phyloP scores from a whole-genome alignment of 2,797 vertebrate species.

The Balearica regulorum region DNA sequence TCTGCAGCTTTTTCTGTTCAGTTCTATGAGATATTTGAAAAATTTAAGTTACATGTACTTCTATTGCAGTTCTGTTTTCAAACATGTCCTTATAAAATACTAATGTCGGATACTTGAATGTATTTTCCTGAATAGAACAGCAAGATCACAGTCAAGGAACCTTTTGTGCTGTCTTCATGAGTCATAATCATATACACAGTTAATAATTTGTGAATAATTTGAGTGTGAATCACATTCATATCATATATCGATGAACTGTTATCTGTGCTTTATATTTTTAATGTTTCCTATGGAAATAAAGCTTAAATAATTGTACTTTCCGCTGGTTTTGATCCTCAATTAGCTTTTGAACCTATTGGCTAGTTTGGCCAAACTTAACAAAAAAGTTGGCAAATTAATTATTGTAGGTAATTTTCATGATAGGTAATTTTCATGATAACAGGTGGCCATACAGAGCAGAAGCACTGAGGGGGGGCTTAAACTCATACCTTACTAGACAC shows the following conservation, averaged over 20 bases:
- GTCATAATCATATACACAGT: conserved; percentile 7
- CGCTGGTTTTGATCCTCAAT: background rate
- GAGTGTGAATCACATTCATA: conserved; percentile 15
- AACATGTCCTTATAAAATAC: background rate
- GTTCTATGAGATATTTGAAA: background rate
- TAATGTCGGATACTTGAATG: background rate
- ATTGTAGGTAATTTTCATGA: background rate
- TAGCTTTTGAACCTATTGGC: background rate
- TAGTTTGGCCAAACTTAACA: background rate
- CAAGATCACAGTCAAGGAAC: background rate
- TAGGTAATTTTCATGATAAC: background rate
- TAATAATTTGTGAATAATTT: conserved; percentile 5
- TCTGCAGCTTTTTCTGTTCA: background rate
- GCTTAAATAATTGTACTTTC: background rate
- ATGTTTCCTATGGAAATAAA: background rate
- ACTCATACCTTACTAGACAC: background rate
- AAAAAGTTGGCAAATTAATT: background rate
- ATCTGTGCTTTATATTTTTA: background rate
- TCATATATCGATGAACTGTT: background rate
- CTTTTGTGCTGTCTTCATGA: conserved; percentile 27
- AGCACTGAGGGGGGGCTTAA: background rate
- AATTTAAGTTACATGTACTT: background rate
- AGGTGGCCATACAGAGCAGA: background rate
- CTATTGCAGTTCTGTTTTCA: background rate
- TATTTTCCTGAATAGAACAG: background rate